These are phyloP conservation scores for Hirtodrosophila confusa DNA, from an alignment of 2,888 invertebrate species.

Conservation along the genomic window DNA sequence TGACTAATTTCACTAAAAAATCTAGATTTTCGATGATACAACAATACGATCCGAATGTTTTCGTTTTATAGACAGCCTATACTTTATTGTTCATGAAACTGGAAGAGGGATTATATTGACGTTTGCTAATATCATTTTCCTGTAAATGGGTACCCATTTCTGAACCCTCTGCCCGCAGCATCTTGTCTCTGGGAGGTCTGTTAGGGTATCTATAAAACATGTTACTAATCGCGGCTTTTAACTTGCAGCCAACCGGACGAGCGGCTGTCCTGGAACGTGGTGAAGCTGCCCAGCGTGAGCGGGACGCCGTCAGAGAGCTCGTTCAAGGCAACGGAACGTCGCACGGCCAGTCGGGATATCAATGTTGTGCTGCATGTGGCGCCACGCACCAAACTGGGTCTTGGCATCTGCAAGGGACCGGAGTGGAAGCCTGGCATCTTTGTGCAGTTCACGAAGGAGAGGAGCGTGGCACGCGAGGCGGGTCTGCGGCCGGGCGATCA, in stretches of 20 bases:
- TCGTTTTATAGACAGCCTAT: too few relatives aligned
- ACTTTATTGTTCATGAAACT: too few relatives aligned
- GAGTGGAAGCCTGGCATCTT: conserved; percentile 94
- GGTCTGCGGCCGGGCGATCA: conserved; percentile 96
- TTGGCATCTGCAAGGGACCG: conserved; percentile 94
- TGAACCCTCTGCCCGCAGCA: too few relatives aligned
- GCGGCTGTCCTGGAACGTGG: conserved; percentile 93
- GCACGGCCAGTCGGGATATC: conserved; percentile 86
- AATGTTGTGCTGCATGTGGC: conserved; percentile 92
- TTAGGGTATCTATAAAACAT: too few relatives aligned
- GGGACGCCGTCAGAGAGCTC: conserved; percentile 80
- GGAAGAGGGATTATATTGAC: too few relatives aligned
- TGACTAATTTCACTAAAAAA: too few relatives aligned
- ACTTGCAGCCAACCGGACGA: conserved; percentile 84
- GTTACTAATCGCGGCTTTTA: neutral
- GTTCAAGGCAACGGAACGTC: conserved; percentile 43
- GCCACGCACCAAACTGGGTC: conserved; percentile 92
- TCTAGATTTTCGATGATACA: too few relatives aligned
- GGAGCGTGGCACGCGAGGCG: conserved; percentile 94
- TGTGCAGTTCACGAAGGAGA: conserved; percentile 94
- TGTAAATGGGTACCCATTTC: too few relatives aligned
- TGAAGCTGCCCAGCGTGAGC: conserved; percentile 83
- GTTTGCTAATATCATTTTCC: too few relatives aligned
- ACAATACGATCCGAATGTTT: too few relatives aligned
- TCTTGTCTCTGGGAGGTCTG: too few relatives aligned